Base-by-base conservation (phyloP, 2,113 vertebrate genomes). In the Dunckerocampus dactyliophorus region DNA sequence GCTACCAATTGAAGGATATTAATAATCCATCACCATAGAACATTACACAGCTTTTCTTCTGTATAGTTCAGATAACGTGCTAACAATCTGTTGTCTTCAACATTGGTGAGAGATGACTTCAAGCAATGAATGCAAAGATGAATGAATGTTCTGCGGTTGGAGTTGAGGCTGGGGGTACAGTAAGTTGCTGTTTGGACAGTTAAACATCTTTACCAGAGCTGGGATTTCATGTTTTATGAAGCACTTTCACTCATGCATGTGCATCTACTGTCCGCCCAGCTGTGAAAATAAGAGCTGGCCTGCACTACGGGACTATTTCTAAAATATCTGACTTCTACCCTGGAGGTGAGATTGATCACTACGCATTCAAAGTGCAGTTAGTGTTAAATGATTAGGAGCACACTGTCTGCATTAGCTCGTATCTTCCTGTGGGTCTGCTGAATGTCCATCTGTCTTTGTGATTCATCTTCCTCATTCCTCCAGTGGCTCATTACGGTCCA, bases 281-380 rank as follows among this genome's bases (percentile, higher is more conserved):
- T 86, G 86, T 77, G 53, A 75, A 85, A 89, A 88, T 83, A 89
- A 63, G 57, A 67, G 50, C 8, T 7, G 57, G 17, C 28, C 49
- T 54, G 52, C 59, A 48, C 83, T 65, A 24, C 19, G 72, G 85
- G 77, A 70, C 57, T 77, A 71, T 70, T 77, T 67, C n/a, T 69
- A 59, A 78, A 67, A 37, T 55, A 28, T 76, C 19, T 16, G 57
- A 28, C 39, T 34, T 74, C 52, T 61, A 48, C 16, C 34, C 39
- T 37, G 50, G 62, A 79, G 50, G 59, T 63, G 31, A 74, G 69
- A 67, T 75, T 6, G 7, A 64, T 68, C 46, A 16, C 53, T 19
- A 16, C 34, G 59, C 46, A 50, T 63, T 21, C n/a, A 46, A 37
- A 65, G 1, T 50, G 37, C 43, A 60, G 59, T 42, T 53, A 16